These are phyloP conservation scores for Fragum sueziense DNA, from an alignment of 2,888 invertebrate genomes.

Conservation along the genomic window DNA sequence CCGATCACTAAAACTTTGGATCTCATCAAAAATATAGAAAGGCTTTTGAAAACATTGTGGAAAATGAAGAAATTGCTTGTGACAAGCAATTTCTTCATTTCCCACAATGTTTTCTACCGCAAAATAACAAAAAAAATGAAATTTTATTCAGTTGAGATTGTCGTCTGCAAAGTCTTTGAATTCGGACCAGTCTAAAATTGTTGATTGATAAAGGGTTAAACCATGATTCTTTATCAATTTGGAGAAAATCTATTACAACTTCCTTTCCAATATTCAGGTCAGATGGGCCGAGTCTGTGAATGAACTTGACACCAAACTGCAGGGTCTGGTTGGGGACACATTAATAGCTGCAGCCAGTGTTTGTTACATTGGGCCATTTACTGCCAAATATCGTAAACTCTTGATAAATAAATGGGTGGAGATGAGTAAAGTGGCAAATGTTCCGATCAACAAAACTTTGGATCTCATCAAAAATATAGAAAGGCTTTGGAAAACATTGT, in stretches of 20 bases:
- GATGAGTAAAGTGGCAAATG: constrained; percentile 67
- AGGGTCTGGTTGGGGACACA: constrained; percentile 80
- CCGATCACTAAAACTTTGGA: constrained; percentile 77
- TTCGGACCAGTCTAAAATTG: too few relatives aligned
- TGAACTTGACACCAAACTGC: constrained; percentile 76
- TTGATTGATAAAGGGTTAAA: too few relatives aligned
- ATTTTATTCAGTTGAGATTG: too few relatives aligned
- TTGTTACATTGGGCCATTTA: constrained; percentile 81
- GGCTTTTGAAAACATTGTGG: constrained; percentile 3
- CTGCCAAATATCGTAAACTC: constrained; percentile 75
- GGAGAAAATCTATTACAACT: neutral
- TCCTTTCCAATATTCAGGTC: constrained; percentile 58
- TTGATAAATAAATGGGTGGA: constrained; percentile 72
- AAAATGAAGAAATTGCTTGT: constrained; percentile 6
- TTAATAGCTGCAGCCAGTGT: constrained; percentile 80
- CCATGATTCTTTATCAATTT: too few relatives aligned
- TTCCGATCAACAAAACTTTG: constrained; percentile 77
- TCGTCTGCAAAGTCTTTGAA: neutral
- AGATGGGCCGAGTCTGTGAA: constrained; percentile 80
- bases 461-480: constrained; percentile 77
- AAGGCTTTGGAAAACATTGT: too few relatives aligned
- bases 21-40: constrained; percentile 76
- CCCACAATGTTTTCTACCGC: constrained; percentile 6
- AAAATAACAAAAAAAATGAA: neutral
- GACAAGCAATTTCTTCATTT: neutral